Percentiles rank a stretch among this genome's conserved stretches.
Conservation (phyloP, 2,888 invertebrate genomes). For the Galerucella calmariensis region DNA sequence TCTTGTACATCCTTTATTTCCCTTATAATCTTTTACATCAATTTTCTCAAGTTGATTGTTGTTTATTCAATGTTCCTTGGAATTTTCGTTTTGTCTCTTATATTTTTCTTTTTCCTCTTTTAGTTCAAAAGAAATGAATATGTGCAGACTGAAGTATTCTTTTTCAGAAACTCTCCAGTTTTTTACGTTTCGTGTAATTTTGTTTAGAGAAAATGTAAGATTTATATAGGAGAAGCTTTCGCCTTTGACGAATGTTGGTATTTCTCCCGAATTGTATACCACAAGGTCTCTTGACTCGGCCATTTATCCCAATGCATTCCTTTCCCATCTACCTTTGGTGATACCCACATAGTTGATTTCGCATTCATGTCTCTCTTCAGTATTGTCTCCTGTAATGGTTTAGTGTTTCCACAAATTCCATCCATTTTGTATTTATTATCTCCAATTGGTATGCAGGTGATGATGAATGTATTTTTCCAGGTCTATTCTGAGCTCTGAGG, state of each 20-base stretch:
- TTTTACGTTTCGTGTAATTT: not conserved
- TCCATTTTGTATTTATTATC: not conserved
- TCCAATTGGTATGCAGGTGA: too few species aligned
- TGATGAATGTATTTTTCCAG: too few species aligned
- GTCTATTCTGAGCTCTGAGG: too few species aligned
- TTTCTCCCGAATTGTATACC: not conserved
- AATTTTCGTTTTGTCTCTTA: not conserved
- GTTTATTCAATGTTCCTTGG: not conserved
- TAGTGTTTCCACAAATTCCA: not conserved
- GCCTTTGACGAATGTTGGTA: not conserved
- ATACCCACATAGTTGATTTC: constrained; percentile 24
- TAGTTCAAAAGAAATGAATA: constrained; percentile 17
- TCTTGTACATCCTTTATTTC: not conserved
- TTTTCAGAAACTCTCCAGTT: constrained; percentile 30
- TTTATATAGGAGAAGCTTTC: not conserved
- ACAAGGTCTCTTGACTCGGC: not conserved
- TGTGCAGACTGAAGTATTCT: constrained; percentile 29
- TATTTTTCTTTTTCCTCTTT: not conserved
- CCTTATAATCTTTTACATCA: not conserved
- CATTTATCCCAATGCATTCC: constrained; percentile 7
- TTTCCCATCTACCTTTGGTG: constrained; percentile 7
- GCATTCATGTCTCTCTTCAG: constrained; percentile 25
- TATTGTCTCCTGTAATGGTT: not conserved
- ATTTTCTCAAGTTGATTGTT: not conserved
- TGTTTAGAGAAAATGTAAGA: not conserved